Evolutionary conservation across 2,888 invertebrate genomes (phyloP).

Genomic region (Watsonalla binaria): DNA sequence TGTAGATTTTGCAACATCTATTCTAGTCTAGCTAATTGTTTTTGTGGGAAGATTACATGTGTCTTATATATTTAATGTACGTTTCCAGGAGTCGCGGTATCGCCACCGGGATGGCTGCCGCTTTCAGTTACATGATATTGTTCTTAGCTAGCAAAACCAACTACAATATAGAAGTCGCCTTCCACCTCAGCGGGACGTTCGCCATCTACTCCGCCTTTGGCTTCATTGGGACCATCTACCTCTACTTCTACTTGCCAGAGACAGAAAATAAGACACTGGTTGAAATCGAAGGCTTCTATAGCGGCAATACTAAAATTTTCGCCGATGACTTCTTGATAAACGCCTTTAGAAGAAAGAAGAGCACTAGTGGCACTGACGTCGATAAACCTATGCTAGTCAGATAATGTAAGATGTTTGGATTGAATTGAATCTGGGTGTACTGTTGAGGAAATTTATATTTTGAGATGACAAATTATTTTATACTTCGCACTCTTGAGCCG

Average conservation of each 20-base stretch:
- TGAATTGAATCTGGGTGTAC: slow-evolving; percentile 4
- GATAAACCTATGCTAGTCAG: slow-evolving; percentile 61
- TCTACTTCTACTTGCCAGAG: slow-evolving; percentile 76
- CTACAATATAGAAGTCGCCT: slow-evolving; percentile 65
- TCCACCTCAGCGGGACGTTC: slow-evolving; percentile 72
- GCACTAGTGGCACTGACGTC: slow-evolving; percentile 29
- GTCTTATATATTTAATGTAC: slow-evolving; percentile 2
- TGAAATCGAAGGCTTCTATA: slow-evolving; percentile 74
- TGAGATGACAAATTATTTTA: too few relatives aligned
- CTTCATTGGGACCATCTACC: slow-evolving; percentile 64
- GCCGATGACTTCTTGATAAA: slow-evolving; percentile 68
- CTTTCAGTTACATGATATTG: slow-evolving; percentile 64
- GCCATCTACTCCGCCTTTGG: slow-evolving; percentile 65
- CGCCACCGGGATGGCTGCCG: slow-evolving; percentile 74
- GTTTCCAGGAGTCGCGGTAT: slow-evolving; percentile 72
- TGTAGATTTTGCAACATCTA: too few relatives aligned
- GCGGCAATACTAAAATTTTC: slow-evolving; percentile 55
- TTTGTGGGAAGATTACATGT: too few relatives aligned
- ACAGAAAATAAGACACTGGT: slow-evolving; percentile 72
- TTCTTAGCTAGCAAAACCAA: slow-evolving; percentile 76
- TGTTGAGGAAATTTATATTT: not conserved
- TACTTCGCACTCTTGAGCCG: too few relatives aligned
- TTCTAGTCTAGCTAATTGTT: too few relatives aligned
- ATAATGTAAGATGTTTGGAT: slow-evolving; percentile 12
- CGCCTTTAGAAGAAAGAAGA: slow-evolving; percentile 49